A percentile compares a stretch with the other conserved stretches of the same genome.
Evolutionary conservation across 2,797 vertebrate genomes (phyloP).

Genomic region (Epinephelus awoara): DNA sequence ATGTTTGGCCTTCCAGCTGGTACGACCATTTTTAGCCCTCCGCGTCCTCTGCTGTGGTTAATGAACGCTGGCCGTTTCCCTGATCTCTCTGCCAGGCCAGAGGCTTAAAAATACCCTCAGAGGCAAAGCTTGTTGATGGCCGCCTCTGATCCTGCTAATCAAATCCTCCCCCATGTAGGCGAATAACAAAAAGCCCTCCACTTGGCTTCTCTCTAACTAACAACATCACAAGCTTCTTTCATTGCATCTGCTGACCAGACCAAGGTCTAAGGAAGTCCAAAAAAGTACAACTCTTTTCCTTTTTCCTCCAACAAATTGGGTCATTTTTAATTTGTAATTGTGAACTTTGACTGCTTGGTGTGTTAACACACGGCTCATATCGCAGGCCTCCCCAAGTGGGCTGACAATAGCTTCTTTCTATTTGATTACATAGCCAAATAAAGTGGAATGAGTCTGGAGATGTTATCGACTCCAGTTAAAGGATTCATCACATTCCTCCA

Average conservation of each 20-base stretch:
- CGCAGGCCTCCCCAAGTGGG: conserved; percentile 45
- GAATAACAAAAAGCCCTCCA: conserved; percentile 63
- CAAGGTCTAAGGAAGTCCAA: conserved; percentile 52
- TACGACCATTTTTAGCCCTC: conserved; percentile 70
- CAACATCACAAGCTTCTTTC: conserved; percentile 58
- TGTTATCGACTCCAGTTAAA: conserved; percentile 65
- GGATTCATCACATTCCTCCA: conserved; percentile 56
- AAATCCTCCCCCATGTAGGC: conserved; percentile 50
- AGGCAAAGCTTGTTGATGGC: conserved; percentile 59
- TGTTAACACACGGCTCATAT: conserved; percentile 54
- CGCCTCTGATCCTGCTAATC: conserved; percentile 70
- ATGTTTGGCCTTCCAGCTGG: conserved; percentile 75
- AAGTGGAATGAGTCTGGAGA: conserved; percentile 70
- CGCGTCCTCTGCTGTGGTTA: conserved; percentile 71
- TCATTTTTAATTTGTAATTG: conserved; percentile 61
- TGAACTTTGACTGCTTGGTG: conserved; percentile 42
- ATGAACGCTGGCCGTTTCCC: conserved; percentile 72
- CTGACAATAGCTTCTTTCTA: conserved; percentile 62
- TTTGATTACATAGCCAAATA: conserved; percentile 72
- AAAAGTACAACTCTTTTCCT: conserved; percentile 38
- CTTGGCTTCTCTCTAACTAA: conserved; percentile 51
- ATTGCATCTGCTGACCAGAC: conserved; percentile 48
- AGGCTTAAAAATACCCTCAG: conserved; percentile 72
- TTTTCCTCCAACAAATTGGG: conserved; percentile 36
- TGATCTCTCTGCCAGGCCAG: conserved; percentile 64